These are phyloP conservation scores for Notechis scutatus DNA, from an alignment of 2,113 vertebrate genomes.

Conservation along the genomic window DNA sequence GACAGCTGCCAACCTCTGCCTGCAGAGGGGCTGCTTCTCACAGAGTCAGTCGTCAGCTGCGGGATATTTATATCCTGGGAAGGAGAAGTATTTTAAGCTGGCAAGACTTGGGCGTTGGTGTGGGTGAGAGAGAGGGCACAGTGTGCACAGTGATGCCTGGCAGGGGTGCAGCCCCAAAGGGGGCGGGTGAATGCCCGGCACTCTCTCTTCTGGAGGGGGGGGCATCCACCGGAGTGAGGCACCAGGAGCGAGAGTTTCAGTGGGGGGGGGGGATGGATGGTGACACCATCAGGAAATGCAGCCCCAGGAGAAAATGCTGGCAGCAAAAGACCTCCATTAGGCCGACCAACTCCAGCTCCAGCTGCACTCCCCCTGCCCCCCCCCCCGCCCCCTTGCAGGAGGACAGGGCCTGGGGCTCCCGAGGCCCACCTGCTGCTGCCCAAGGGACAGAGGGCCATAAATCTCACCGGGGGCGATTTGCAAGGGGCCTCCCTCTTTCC, in stretches of 20 bases:
- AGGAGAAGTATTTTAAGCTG: background rate
- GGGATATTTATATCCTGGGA: background rate
- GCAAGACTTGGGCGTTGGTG: background rate
- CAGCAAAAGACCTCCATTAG: background rate
- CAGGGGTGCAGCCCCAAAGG: background rate
- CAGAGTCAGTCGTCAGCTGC: background rate
- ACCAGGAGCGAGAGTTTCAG: background rate
- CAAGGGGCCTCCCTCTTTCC: conserved; percentile 72
- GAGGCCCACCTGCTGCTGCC: conserved; percentile 67
- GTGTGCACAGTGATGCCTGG: background rate
- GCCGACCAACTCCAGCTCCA: background rate
- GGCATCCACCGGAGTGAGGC: background rate
- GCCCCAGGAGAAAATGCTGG: background rate
- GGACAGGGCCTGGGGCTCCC: background rate
- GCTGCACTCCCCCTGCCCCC: background rate
- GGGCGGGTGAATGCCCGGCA: background rate
- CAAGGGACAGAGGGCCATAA: conserved; percentile 74
- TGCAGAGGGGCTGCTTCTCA: conserved; percentile 7
- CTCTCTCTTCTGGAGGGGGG: background rate
- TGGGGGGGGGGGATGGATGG: background rate
- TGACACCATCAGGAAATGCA: background rate
- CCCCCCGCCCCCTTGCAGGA: background rate
- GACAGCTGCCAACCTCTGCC: background rate
- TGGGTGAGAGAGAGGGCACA: background rate
- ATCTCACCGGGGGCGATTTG: conserved; percentile 61